Evolutionary conservation across 1,140 invertebrate species (phyloP).

Genomic region (Manduca sexta): DNA sequence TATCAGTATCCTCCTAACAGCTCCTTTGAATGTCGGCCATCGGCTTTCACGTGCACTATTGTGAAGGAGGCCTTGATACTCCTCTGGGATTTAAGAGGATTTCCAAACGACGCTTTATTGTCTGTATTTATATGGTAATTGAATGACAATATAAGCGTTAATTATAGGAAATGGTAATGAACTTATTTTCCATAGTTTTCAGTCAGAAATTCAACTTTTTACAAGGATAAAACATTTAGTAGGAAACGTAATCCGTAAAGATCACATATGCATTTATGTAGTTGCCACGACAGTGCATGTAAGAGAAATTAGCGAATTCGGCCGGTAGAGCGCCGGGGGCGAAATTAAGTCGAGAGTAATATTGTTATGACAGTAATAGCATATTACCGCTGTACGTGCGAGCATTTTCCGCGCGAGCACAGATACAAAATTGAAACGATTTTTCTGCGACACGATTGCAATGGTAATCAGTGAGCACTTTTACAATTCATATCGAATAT

Average conservation of each 20-base stretch:
- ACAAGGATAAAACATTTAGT: no score
- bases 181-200: no score
- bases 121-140: slow-evolving; percentile 8
- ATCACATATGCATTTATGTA: no score
- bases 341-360: slow-evolving; percentile 64
- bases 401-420: slow-evolving; percentile 43
- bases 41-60: slow-evolving; percentile 36
- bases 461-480: slow-evolving; percentile 47
- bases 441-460: slow-evolving; percentile 61
- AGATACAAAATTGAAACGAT: slow-evolving; percentile 58
- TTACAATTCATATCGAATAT: slow-evolving; percentile 36
- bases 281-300: slow-evolving; percentile 15
- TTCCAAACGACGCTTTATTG: slow-evolving; percentile 31
- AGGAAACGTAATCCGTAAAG: no score
- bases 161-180: no score
- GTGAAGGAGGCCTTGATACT: slow-evolving; percentile 38
- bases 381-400: slow-evolving; percentile 48
- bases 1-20: slow-evolving; percentile 42
- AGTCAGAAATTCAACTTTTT: no score
- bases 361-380: slow-evolving; percentile 58
- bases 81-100: slow-evolving; percentile 47
- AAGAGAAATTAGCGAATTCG: slow-evolving; percentile 52
- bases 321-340: slow-evolving; percentile 38
- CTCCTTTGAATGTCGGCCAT: slow-evolving; percentile 52
- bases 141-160: not conserved